phyloP scores from a whole-genome alignment of 2,888 invertebrate species.

The Meandrusa payeni region DNA sequence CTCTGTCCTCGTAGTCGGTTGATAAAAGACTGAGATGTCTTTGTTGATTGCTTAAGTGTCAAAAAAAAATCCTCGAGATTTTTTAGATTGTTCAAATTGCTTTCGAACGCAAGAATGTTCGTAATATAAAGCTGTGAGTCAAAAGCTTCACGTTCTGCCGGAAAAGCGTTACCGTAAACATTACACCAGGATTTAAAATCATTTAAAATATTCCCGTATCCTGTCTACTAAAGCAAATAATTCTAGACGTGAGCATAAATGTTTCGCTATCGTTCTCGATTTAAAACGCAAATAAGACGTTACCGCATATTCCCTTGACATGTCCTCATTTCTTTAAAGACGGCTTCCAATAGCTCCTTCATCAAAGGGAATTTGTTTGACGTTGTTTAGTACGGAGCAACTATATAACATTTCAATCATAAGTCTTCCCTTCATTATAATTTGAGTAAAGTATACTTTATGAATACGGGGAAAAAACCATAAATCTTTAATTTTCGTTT shows the following conservation, averaged over 20 bases:
- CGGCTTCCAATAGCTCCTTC: background rate
- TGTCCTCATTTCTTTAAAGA: background rate
- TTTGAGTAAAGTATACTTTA: too few species aligned
- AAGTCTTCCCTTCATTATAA: too few species aligned
- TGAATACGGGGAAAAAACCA: too few species aligned
- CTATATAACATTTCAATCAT: too few species aligned
- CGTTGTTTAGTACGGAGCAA: too few species aligned
- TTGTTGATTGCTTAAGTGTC: too few species aligned
- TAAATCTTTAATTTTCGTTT: too few species aligned
- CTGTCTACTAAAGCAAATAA: background rate
- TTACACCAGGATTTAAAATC: background rate
- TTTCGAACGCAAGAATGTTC: background rate
- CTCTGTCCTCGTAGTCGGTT: too few species aligned
- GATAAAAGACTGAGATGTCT: too few species aligned
- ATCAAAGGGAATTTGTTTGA: conserved; percentile 16
- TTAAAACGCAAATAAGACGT: background rate
- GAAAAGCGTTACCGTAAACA: conserved; percentile 6
- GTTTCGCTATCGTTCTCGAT: conserved; percentile 7
- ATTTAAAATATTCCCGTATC: background rate
- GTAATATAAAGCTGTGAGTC: background rate
- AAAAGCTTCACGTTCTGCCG: background rate
- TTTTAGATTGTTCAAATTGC: too few species aligned
- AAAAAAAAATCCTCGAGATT: too few species aligned
- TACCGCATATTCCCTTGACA: conserved; percentile 5
- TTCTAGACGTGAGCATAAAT: background rate